A percentile compares a stretch with the other conserved stretches of the same genome.
Evolutionary conservation across 2,113 vertebrate genomes (phyloP).

Genomic region (Neolamprologus longior): DNA sequence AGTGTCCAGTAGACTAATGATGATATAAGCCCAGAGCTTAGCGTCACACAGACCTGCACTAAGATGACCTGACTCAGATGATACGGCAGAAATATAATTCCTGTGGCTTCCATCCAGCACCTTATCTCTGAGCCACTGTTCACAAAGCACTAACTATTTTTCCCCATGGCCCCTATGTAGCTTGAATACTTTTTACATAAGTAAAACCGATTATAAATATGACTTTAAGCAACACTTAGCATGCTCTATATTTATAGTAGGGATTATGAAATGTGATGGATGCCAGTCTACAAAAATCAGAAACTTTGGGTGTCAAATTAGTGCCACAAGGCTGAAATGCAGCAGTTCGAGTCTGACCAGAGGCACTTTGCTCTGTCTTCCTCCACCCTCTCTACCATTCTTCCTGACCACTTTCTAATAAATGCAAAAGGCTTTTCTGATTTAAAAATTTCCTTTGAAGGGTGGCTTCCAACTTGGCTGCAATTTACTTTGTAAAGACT

Average conservation of each 20-base stretch:
- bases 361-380: background rate
- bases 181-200: background rate
- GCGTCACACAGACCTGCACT: conserved; percentile 22
- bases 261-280: background rate
- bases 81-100: conserved; percentile 3
- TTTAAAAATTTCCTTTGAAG: background rate
- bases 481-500: background rate
- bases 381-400: background rate
- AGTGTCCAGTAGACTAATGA: conserved; percentile 26
- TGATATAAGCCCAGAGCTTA: conserved; percentile 26
- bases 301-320: background rate
- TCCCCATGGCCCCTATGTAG: background rate
- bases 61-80: conserved; percentile 21
- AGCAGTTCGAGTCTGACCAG: background rate
- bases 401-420: background rate
- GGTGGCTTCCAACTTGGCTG: background rate
- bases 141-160: conserved; percentile 1
- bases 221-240: background rate
- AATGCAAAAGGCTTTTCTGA: background rate
- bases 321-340: background rate
- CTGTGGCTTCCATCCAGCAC: conserved; percentile 2
- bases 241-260: background rate
- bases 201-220: background rate
- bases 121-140: background rate
- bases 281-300: background rate